These are phyloP conservation scores for Pristis pectinata DNA, from an alignment of 2,797 vertebrate genomes.

Conservation along the genomic window DNA sequence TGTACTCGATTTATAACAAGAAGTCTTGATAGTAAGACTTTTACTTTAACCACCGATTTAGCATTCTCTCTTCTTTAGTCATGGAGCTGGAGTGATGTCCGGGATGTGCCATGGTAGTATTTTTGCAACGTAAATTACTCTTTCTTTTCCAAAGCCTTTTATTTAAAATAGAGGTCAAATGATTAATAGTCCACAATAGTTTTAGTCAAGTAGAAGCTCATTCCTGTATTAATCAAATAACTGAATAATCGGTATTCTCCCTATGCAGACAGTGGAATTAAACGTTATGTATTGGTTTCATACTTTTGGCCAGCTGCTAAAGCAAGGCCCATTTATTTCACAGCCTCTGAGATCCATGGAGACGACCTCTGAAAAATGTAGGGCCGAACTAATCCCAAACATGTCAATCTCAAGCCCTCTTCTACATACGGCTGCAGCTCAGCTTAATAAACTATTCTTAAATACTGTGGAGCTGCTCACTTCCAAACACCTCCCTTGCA, in stretches of 20 bases:
- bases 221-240: conserved; percentile 55
- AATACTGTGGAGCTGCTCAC: conserved; percentile 68
- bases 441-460: conserved; percentile 72
- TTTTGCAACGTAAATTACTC: conserved; percentile 22
- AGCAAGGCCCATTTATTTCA: conserved; percentile 65
- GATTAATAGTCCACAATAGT: conserved; percentile 33
- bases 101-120: neutral
- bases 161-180: conserved; percentile 35
- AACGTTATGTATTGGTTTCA: conserved; percentile 87
- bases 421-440: conserved; percentile 64
- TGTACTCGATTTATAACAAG: neutral
- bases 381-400: conserved; percentile 80
- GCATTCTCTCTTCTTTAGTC: neutral
- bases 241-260: conserved; percentile 83
- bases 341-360: conserved; percentile 54
- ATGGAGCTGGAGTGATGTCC: neutral
- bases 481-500: conserved; percentile 67
- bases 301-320: conserved; percentile 62
- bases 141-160: conserved; percentile 2
- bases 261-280: conserved; percentile 90
- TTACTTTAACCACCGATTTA: neutral
- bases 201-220: conserved; percentile 35
- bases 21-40: neutral
- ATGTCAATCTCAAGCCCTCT: conserved; percentile 63
- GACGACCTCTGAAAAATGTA: conserved; percentile 66